Conservation (phyloP, 2,113 vertebrate genomes). For the Hippocampus guttulatus region DNA sequence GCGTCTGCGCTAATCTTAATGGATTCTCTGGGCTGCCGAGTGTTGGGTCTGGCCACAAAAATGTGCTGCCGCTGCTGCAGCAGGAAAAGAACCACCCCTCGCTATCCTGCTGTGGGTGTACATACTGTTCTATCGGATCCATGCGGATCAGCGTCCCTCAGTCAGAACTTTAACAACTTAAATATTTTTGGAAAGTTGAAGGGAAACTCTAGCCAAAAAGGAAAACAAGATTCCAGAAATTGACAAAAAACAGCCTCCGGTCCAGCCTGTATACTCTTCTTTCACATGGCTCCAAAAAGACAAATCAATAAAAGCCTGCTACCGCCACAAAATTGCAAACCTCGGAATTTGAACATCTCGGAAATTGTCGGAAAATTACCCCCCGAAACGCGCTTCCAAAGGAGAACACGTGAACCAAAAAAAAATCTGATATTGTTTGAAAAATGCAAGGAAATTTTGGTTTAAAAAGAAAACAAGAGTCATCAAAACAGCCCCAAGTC, state of each 20-base stretch:
- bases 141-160: constrained; percentile 8
- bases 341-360: no score
- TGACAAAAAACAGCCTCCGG: neutral
- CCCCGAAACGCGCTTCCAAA: no score
- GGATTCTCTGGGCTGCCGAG: constrained; percentile 36
- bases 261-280: neutral
- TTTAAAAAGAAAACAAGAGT: neutral
- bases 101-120: constrained; percentile 50
- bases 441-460: neutral
- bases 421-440: neutral
- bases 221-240: neutral
- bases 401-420: no score
- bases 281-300: no score
- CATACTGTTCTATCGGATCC: constrained; percentile 24
- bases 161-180: neutral
- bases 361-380: no score
- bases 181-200: neutral
- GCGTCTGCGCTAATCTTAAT: constrained; percentile 33
- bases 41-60: constrained; percentile 49
- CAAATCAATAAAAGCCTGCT: no score
- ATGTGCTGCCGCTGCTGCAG: constrained; percentile 45
- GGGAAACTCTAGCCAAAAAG: neutral
- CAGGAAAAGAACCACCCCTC: neutral
- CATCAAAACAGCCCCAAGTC: neutral
- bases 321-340: no score